These are phyloP conservation scores for Manacus vitellinus DNA, from an alignment of 2,113 vertebrate species.

Conservation along the genomic window DNA sequence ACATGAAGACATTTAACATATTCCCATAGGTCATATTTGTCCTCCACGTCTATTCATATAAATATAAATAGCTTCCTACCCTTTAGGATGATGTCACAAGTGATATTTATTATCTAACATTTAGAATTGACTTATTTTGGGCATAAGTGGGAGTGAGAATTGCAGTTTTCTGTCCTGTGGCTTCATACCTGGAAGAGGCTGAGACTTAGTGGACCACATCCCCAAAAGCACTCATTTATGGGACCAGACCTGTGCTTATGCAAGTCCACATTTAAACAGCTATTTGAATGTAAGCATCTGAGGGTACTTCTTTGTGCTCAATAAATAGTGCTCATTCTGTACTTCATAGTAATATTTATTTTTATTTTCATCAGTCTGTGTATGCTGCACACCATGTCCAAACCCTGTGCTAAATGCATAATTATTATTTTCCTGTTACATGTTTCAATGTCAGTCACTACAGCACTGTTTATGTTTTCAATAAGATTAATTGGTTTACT, in stretches of 20 bases:
- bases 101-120: slow-evolving; percentile 49
- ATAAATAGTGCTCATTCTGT: not conserved
- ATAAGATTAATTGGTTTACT: not conserved
- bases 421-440: not conserved
- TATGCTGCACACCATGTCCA: not conserved
- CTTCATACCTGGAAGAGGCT: not conserved
- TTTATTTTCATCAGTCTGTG: not conserved
- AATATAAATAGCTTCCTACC: slow-evolving; percentile 52
- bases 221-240: not conserved
- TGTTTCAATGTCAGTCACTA: not conserved
- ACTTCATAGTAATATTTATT: not conserved
- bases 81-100: slow-evolving; percentile 62
- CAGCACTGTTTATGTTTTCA: not conserved
- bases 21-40: slow-evolving; percentile 57
- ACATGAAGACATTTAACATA: slow-evolving; percentile 46
- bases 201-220: not conserved
- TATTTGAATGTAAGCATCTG: not conserved
- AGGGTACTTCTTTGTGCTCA: not conserved
- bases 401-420: not conserved
- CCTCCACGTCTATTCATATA: slow-evolving; percentile 40
- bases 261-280: not conserved
- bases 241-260: not conserved
- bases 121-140: slow-evolving; percentile 22
- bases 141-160: not conserved
- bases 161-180: not conserved